These are phyloP conservation scores for Papilio elwesi DNA, from an alignment of 2,888 invertebrate species.

Conservation along the genomic window DNA sequence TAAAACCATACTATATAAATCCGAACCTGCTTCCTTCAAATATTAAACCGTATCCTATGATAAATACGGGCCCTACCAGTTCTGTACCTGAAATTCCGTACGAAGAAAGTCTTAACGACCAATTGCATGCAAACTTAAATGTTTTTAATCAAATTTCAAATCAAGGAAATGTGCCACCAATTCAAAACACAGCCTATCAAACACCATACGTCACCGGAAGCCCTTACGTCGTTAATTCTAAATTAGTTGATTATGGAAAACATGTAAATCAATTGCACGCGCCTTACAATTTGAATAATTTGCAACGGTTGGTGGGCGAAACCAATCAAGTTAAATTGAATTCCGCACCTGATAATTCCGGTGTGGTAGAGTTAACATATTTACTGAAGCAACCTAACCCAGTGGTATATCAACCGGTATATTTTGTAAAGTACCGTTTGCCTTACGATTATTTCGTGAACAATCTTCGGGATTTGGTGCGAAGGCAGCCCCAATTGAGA, in stretches of 20 bases:
- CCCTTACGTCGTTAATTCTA: constrained; percentile 29
- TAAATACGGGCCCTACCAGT: neutral
- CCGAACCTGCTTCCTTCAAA: neutral
- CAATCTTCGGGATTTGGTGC: constrained; percentile 51
- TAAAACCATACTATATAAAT: constrained; percentile 8
- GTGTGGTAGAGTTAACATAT: constrained; percentile 67
- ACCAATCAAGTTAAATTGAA: constrained; percentile 58
- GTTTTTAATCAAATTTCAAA: constrained; percentile 25
- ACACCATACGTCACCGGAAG: constrained; percentile 8
- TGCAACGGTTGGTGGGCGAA: constrained; percentile 49
- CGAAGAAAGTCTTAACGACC: neutral
- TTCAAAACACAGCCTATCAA: neutral
- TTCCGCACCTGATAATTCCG: constrained; percentile 47
- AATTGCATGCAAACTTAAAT: constrained; percentile 2
- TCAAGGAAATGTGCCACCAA: constrained; percentile 31
- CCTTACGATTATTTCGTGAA: constrained; percentile 59
- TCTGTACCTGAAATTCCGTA: constrained; percentile 12
- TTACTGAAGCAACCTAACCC: constrained; percentile 59
- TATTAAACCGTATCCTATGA: neutral
- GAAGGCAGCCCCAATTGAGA: constrained; percentile 53
- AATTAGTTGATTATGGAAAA: constrained; percentile 33
- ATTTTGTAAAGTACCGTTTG: constrained; percentile 67
- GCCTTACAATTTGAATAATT: constrained; percentile 45
- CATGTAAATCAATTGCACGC: constrained; percentile 36
- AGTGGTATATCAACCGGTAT: constrained; percentile 58